These are phyloP conservation scores for Aeoliscus strigatus DNA, from an alignment of 2,797 vertebrate genomes.

Conservation along the genomic window DNA sequence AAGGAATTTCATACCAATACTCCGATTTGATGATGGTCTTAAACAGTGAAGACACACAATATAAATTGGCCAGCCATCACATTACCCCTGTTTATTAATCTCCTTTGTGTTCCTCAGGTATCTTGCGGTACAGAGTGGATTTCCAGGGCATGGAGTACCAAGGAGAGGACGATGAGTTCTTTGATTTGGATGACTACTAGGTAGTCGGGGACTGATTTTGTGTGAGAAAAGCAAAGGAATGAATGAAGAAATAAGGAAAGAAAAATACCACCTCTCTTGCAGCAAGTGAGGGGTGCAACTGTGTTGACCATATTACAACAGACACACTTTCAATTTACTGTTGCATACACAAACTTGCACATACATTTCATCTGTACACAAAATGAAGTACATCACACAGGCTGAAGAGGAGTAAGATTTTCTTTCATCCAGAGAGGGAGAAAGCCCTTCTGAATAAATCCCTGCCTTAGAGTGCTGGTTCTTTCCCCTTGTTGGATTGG, in stretches of 20 bases:
- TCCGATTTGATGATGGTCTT: slow-evolving; percentile 12
- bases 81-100: slow-evolving; percentile 12
- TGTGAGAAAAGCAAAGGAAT: slow-evolving; percentile 76
- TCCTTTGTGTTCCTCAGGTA: slow-evolving; percentile 76
- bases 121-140: slow-evolving; percentile 99
- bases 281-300: slow-evolving; percentile 71
- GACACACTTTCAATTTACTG: slow-evolving; percentile 71
- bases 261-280: slow-evolving; percentile 79
- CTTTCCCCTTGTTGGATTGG: slow-evolving; percentile 79
- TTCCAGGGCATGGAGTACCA: slow-evolving; percentile 99
- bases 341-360: slow-evolving; percentile 70
- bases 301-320: slow-evolving; percentile 72
- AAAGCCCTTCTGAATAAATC: slow-evolving; percentile 75
- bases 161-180: slow-evolving; percentile 98
- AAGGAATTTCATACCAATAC: not conserved
- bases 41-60: no score
- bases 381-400: slow-evolving; percentile 58
- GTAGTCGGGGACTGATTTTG: slow-evolving; percentile 87
- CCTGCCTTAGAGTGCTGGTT: slow-evolving; percentile 80
- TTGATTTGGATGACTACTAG: slow-evolving; percentile 99
- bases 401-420: slow-evolving; percentile 74
- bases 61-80: slow-evolving; percentile 1
- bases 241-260: slow-evolving; percentile 74
- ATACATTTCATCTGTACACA: slow-evolving; percentile 65
- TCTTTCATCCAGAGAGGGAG: slow-evolving; percentile 74